Base-by-base conservation (phyloP, 2,888 invertebrate genomes). In the Phlogophora meticulosa region DNA sequence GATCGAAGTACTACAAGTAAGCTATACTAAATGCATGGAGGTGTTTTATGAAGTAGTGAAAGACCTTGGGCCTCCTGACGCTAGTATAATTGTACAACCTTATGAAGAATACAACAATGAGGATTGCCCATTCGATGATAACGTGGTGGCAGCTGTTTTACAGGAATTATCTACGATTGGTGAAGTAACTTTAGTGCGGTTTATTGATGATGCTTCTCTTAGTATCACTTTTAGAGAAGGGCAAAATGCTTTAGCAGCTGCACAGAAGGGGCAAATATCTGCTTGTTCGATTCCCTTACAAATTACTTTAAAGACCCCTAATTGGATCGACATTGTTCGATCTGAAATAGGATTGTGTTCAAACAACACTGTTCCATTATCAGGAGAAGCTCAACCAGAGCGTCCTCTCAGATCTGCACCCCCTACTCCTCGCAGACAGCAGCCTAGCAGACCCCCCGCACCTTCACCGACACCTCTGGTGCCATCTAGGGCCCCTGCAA, bases 211-310 rank as follows among this genome's bases (percentile, higher is more conserved):
- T 46, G 90, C 92, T 62, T 97, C 98, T 17, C 97, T 99, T 95
- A 98, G 98, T 97, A 97, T 99, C 32, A 98, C 99, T 10, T 99
- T 99, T 90, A 96, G 98, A 81, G 98, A 98, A 86, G 99, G 99
- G 0, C 97, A 98, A 87, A 97, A 97, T 79, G 99, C 99, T 4
- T 91, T 99, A 24, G 97, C 97, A 68, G 98, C 98, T 1, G 95
- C 94, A 1, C 95, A 96, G 62, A 96, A 96, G 73, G 93, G 94
- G 13, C 90, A 92, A 65, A 96, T 97, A 43, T 96, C 96, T 81
- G 96, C 97, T 22, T 96, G 97, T 83, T 97, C 97, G 13, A 95
- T 97, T 71, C 96, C 96, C 55, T 93, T 99, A 40, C 96, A 95
- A 57, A 96, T 99, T 49, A 96, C 96, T 38, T 93, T 99, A 32